These are phyloP conservation scores for Slavum lentiscoides DNA, from an alignment of 2,888 invertebrate genomes.

Conservation along the genomic window DNA sequence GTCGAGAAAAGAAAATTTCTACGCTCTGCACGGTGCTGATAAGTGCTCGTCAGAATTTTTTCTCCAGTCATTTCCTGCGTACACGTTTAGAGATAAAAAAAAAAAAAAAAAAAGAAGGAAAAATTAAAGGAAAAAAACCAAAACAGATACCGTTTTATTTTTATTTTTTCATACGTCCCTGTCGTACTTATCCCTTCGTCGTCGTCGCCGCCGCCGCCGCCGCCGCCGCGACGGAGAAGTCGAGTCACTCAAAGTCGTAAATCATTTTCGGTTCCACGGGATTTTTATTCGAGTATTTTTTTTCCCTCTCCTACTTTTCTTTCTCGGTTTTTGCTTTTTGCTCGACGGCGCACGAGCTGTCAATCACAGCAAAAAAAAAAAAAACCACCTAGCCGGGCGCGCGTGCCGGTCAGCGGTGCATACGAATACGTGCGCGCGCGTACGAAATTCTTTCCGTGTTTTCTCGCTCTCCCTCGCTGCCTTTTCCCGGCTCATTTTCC, in stretches of 20 bases:
- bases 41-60: too few species aligned
- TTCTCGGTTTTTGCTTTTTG: neutral
- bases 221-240: constrained; percentile 15
- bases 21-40: too few species aligned
- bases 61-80: too few species aligned
- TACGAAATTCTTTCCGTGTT: constrained; percentile 11
- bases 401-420: neutral
- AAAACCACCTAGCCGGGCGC: constrained; percentile 43
- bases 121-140: too few species aligned
- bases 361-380: constrained; percentile 22
- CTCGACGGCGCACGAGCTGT: constrained; percentile 30
- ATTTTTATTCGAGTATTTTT: constrained; percentile 18
- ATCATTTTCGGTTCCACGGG: constrained; percentile 45
- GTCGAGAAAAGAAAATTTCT: too few species aligned
- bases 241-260: constrained; percentile 52
- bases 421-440: too few species aligned
- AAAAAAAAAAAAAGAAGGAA: too few species aligned
- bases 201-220: neutral
- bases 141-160: too few species aligned
- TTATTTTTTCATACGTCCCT: neutral
- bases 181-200: neutral
- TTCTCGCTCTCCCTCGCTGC: neutral
- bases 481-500: neutral
- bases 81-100: too few species aligned
- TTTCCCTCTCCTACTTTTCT: constrained; percentile 3